Conservation (phyloP, 2,797 vertebrate species). For the Melanotaenia pygmaea region DNA sequence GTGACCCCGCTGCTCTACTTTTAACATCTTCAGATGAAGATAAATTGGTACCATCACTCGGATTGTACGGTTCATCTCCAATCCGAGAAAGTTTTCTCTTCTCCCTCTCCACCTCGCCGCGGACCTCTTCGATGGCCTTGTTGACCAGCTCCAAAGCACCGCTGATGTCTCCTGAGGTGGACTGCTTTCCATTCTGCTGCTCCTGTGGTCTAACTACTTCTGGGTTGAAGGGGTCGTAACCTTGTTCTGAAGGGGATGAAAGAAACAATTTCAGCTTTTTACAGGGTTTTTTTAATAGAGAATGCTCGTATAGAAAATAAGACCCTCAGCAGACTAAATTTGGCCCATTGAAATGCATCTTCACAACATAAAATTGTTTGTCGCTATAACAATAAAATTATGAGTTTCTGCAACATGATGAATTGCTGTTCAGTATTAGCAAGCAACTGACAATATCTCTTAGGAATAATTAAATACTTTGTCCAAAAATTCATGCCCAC, state of each 20-base stretch:
- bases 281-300: neutral
- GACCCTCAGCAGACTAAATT: neutral
- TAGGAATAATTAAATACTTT: neutral
- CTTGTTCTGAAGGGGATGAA: conserved; percentile 81
- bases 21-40: conserved; percentile 63
- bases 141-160: conserved; percentile 93
- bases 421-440: neutral
- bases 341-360: neutral
- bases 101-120: conserved; percentile 91
- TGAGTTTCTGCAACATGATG: neutral
- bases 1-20: conserved; percentile 68
- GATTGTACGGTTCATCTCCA: conserved; percentile 85
- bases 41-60: conserved; percentile 74
- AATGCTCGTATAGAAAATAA: neutral
- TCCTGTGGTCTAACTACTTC: conserved; percentile 85
- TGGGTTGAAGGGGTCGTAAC: conserved; percentile 94
- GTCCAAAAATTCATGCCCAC: neutral
- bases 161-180: conserved; percentile 72
- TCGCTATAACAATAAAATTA: neutral
- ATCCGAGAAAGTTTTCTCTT: conserved; percentile 88
- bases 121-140: conserved; percentile 93
- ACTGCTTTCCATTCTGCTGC: conserved; percentile 77
- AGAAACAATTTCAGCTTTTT: neutral
- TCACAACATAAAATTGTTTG: neutral
- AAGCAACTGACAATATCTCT: neutral